Evolutionary conservation across 2,797 vertebrate species (phyloP).

Genomic region (Xenopus petersii): DNA sequence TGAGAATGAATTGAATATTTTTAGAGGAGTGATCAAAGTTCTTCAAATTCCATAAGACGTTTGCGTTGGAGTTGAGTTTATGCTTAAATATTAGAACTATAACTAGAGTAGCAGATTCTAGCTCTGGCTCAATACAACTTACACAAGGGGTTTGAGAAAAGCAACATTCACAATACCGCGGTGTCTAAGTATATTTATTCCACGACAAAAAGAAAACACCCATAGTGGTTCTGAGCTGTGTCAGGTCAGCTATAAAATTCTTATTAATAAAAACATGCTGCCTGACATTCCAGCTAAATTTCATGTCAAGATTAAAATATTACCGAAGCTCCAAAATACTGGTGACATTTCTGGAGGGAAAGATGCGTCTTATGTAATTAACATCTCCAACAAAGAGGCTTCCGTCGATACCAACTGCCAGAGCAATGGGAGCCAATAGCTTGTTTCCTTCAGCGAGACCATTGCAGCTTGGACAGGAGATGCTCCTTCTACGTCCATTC

Average conservation of each 20-base stretch:
- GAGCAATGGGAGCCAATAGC: conserved; percentile 89
- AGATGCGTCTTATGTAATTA: conserved; percentile 94
- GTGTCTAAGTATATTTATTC: conserved; percentile 28
- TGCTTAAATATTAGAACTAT: background rate
- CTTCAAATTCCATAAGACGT: background rate
- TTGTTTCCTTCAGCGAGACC: conserved; percentile 97
- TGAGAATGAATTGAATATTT: conserved; percentile 1
- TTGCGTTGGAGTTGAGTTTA: background rate
- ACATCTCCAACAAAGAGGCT: conserved; percentile 97
- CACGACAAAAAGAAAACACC: conserved; percentile 14
- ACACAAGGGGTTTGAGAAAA: conserved; percentile 18
- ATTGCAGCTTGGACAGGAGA: conserved; percentile 97
- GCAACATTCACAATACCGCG: conserved; percentile 22
- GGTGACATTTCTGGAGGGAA: conserved; percentile 93
- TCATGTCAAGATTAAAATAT: conserved; percentile 46
- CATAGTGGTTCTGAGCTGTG: conserved; percentile 39
- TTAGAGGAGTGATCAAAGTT: background rate
- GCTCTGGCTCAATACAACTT: conserved; percentile 3
- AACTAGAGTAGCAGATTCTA: background rate
- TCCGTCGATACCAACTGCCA: conserved; percentile 91
- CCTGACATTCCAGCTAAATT: conserved; percentile 44
- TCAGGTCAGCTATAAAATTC: conserved; percentile 47
- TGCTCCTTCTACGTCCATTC: conserved; percentile 91
- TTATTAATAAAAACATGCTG: conserved; percentile 38
- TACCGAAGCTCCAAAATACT: conserved; percentile 96